Evolutionary conservation across 1,140 invertebrate genomes (phyloP).

Genomic region (Leguminivora glycinivorella): DNA sequence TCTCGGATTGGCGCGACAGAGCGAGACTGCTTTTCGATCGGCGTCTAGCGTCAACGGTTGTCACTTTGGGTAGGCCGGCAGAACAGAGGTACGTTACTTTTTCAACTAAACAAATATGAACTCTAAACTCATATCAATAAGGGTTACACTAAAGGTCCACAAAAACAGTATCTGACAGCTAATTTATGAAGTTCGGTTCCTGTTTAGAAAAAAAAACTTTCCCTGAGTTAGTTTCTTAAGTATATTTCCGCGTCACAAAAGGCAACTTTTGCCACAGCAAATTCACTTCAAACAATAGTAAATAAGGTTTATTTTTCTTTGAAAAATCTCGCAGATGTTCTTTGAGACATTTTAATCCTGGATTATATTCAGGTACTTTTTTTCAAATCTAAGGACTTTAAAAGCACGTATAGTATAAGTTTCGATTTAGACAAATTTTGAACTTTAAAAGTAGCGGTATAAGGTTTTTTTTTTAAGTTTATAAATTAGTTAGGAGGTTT

Average conservation of each 20-base stretch:
- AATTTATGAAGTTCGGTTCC: slow-evolving; percentile 18
- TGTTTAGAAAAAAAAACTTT: slow-evolving; percentile 21
- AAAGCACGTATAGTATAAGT: not conserved
- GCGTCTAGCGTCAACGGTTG: too few species aligned
- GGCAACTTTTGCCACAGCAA: not conserved
- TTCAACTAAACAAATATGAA: not conserved
- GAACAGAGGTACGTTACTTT: too few species aligned
- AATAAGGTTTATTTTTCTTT: not conserved
- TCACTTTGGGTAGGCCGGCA: too few species aligned
- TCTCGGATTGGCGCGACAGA: too few species aligned
- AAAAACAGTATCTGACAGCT: slow-evolving; percentile 7
- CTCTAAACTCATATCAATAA: not conserved
- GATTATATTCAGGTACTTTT: slow-evolving; percentile 4
- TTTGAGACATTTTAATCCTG: not conserved
- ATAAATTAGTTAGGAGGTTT: not conserved
- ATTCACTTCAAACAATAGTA: not conserved
- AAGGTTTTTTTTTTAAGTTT: not conserved
- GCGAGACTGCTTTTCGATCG: too few species aligned
- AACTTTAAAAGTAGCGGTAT: not conserved
- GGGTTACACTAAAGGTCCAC: not conserved
- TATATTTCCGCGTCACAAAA: slow-evolving; percentile 18
- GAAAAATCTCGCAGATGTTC: not conserved
- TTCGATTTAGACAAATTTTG: not conserved
- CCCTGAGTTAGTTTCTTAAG: not conserved
- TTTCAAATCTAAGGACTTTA: not conserved